Evolutionary conservation across 2,888 invertebrate genomes (phyloP).

Genomic region (Fragum fragum): DNA sequence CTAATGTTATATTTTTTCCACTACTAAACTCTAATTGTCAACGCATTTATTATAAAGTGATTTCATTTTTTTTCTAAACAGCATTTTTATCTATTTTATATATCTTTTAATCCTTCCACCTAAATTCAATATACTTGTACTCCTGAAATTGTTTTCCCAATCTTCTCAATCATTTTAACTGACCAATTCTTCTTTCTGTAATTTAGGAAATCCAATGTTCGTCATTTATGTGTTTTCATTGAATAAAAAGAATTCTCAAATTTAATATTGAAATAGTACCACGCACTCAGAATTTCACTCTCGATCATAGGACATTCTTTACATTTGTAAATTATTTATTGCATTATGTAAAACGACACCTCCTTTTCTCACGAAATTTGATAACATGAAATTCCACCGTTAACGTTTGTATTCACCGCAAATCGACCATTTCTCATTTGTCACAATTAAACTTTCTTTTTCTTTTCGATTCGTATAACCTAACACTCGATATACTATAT

Average conservation of each 20-base stretch:
- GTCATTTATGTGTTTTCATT: too few species aligned
- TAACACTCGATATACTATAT: background rate
- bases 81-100: too few species aligned
- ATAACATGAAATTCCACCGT: background rate
- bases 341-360: slow-evolving; percentile 1
- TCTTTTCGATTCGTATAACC: background rate
- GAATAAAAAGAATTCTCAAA: too few species aligned
- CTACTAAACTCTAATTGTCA: too few species aligned
- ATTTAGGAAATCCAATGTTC: background rate
- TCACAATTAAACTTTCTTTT: background rate
- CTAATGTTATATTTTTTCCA: background rate
- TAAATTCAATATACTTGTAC: too few species aligned
- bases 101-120: too few species aligned
- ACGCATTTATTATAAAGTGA: too few species aligned
- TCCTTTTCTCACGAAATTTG: background rate
- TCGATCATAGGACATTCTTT: too few species aligned
- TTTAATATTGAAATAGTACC: too few species aligned
- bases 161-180: background rate
- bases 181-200: background rate
- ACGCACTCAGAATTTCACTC: too few species aligned
- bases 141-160: too few species aligned
- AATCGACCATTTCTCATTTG: slow-evolving; percentile 6
- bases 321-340: background rate
- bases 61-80: too few species aligned
- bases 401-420: background rate